Percentiles rank a stretch among this genome's conserved stretches.
Evolutionary conservation across 2,113 vertebrate species (phyloP).

Genomic region (Microcebus tavaratra): DNA sequence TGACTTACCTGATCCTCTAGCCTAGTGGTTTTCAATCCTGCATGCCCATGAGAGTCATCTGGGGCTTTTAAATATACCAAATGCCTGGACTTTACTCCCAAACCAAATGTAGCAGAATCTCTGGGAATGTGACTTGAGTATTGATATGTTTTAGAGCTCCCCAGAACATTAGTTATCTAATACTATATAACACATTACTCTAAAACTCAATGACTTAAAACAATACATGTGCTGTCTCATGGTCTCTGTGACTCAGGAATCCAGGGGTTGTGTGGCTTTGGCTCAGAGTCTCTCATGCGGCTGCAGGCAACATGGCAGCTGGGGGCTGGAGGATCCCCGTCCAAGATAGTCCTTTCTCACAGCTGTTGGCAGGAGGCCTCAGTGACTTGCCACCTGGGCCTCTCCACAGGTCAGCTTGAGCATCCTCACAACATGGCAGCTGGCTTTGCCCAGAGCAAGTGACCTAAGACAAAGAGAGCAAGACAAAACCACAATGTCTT

Average conservation of each 20-base stretch:
- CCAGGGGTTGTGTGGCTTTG: neutral
- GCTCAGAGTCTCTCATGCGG: neutral
- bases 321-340: neutral
- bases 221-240: neutral
- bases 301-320: neutral
- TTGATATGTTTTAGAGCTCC: neutral
- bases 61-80: neutral
- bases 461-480: neutral
- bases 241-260: neutral
- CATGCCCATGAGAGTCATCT: neutral
- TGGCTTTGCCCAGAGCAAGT: neutral
- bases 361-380: neutral
- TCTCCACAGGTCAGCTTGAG: neutral
- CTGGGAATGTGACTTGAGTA: neutral
- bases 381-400: neutral
- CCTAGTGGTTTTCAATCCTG: neutral
- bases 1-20: neutral
- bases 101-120: neutral
- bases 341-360: neutral
- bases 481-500: neutral
- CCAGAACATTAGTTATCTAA: neutral
- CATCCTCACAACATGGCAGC: neutral
- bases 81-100: neutral
- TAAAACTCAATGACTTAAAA: neutral
- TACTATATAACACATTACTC: neutral